Conservation (phyloP, 1,140 invertebrate genomes). For the Caenorhabditis briggsae region DNA sequence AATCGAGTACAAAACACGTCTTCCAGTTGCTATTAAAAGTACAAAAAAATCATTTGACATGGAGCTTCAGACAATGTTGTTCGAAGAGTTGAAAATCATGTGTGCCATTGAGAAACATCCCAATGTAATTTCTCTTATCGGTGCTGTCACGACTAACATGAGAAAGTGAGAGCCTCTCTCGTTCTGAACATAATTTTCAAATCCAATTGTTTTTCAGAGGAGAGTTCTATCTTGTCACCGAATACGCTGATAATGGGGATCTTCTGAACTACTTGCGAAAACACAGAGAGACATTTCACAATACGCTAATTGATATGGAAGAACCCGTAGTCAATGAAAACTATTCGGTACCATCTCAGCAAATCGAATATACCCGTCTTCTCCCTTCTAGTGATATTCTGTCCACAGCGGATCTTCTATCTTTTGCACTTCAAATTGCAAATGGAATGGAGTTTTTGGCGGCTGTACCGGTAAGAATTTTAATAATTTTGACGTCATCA, state of each 20-base stretch:
- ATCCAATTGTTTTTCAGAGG: conserved; percentile 39
- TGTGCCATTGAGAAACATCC: conserved; percentile 61
- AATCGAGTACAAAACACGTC: conserved; percentile 1
- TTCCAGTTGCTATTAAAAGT: conserved; percentile 32
- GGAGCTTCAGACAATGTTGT: conserved; percentile 53
- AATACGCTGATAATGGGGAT: conserved; percentile 53
- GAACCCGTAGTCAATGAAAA: neutral
- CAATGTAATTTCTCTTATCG: conserved; percentile 59
- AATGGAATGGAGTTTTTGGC: conserved; percentile 62
- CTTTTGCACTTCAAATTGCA: conserved; percentile 58
- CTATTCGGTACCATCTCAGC: neutral
- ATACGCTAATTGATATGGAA: conserved; percentile 34
- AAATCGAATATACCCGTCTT: too few relatives aligned
- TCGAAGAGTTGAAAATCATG: conserved; percentile 61
- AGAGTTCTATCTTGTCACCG: conserved; percentile 54
- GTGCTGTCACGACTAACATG: conserved; percentile 59
- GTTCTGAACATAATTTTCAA: neutral
- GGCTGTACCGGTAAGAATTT: conserved; percentile 30
- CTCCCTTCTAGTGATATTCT: neutral
- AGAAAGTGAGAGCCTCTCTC: conserved; percentile 35
- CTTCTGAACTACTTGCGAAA: conserved; percentile 38
- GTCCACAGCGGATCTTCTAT: conserved; percentile 55
- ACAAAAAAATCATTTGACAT: neutral
- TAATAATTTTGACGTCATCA: neutral
- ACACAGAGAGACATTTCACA: conserved; percentile 7